These are phyloP conservation scores for Osedax fenrisi DNA, from an alignment of 2,888 invertebrate species.

Conservation along the genomic window DNA sequence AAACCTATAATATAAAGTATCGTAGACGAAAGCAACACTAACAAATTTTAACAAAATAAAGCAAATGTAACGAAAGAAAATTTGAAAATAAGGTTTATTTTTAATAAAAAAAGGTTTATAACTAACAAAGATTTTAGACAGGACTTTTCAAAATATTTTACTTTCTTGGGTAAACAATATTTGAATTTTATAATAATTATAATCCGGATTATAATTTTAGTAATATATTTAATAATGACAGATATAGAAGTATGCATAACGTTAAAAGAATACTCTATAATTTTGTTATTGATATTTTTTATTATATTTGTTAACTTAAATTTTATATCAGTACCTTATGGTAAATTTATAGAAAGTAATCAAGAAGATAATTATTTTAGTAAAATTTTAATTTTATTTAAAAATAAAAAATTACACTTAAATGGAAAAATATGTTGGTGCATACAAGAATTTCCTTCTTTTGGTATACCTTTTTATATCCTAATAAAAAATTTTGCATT, in stretches of 20 bases:
- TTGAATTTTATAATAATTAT: too few relatives aligned
- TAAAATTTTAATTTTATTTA: neutral
- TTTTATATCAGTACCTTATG: neutral
- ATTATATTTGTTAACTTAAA: neutral
- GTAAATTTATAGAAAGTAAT: neutral
- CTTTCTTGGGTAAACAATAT: too few relatives aligned
- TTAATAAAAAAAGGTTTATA: too few relatives aligned
- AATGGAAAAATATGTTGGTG: neutral
- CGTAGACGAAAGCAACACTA: too few relatives aligned
- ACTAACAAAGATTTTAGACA: too few relatives aligned
- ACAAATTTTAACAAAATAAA: too few relatives aligned
- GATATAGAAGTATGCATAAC: neutral
- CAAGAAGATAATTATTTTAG: neutral
- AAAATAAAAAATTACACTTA: neutral
- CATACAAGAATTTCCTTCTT: neutral
- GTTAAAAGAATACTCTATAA: neutral
- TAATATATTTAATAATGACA: too few relatives aligned
- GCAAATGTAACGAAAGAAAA: too few relatives aligned
- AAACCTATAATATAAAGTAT: too few relatives aligned
- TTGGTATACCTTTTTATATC: neutral
- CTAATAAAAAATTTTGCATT: neutral
- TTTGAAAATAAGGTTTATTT: too few relatives aligned
- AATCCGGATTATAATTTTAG: too few relatives aligned
- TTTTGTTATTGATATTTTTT: neutral
- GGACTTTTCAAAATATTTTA: too few relatives aligned